Percentiles rank a stretch among this genome's conserved stretches.
These are phyloP conservation scores for Anser brachyrhynchus DNA, from an alignment of 2,113 vertebrate species.

Conservation along the genomic window DNA sequence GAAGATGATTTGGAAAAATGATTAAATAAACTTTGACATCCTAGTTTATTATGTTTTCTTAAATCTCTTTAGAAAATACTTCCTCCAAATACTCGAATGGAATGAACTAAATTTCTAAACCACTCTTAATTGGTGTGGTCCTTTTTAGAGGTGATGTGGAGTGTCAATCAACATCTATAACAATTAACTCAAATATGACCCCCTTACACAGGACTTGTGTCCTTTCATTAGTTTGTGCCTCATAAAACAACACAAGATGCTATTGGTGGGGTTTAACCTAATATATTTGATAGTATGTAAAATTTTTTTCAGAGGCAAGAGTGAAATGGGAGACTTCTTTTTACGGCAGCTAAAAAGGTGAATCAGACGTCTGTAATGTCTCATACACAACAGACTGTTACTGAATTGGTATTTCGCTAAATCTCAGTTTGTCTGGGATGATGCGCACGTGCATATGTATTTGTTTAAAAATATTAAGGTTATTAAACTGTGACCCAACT, in stretches of 20 bases:
- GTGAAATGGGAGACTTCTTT: not conserved
- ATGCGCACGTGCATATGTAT: not conserved
- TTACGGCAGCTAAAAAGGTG: not conserved
- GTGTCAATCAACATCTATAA: not conserved
- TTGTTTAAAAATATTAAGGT: not conserved
- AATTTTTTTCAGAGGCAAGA: not conserved
- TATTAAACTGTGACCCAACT: not conserved
- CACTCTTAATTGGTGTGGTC: not conserved
- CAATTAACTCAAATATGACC: not conserved
- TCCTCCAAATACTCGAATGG: not conserved
- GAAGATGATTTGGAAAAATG: not conserved
- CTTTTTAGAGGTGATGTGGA: not conserved
- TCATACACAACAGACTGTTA: not conserved
- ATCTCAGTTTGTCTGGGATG: not conserved
- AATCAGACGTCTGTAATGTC: not conserved
- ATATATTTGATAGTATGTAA: not conserved
- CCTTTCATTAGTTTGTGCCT: not conserved
- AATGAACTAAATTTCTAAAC: not conserved
- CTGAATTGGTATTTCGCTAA: not conserved
- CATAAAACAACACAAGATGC: not conserved
- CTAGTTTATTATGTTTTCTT: not conserved
- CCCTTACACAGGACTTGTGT: not conserved
- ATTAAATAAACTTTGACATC: not conserved
- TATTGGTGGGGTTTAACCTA: not conserved
- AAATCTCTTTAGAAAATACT: not conserved